Conservation (phyloP, 1,140 invertebrate genomes). For the Drosophila ficusphila region DNA sequence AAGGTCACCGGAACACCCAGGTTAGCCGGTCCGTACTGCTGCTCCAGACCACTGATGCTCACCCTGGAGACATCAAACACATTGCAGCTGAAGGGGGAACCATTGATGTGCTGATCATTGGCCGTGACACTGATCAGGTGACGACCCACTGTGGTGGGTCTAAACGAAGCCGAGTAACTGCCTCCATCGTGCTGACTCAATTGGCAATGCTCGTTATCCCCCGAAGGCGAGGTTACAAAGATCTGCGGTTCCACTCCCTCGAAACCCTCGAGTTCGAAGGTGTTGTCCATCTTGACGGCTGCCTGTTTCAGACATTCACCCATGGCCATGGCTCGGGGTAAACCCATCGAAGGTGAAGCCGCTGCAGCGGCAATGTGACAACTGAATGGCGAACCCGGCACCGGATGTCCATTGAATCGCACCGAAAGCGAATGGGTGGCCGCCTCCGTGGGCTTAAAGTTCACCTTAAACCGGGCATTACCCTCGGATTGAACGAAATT, state of each 20-base stretch:
- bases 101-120: constrained; percentile 92
- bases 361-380: constrained; percentile 88
- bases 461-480: constrained; percentile 97
- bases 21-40: constrained; percentile 86
- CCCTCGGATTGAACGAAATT: constrained; percentile 99
- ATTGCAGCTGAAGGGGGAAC: constrained; percentile 96
- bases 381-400: constrained; percentile 96
- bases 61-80: constrained; percentile 96
- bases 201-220: constrained; percentile 89
- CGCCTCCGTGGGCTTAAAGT: constrained; percentile 97
- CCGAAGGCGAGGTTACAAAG: constrained; percentile 91
- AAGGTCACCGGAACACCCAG: constrained; percentile 94
- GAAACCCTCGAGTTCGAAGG: constrained; percentile 82
- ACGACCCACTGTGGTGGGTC: constrained; percentile 93
- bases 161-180: constrained; percentile 90
- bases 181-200: constrained; percentile 86
- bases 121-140: constrained; percentile 93
- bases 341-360: constrained; percentile 61
- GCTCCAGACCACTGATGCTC: constrained; percentile 90
- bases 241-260: constrained; percentile 87
- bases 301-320: constrained; percentile 87
- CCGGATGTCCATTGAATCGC: constrained; percentile 97
- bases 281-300: constrained; percentile 85
- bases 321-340: constrained; percentile 85
- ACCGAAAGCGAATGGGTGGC: constrained; percentile 95